Conservation (phyloP, 1,140 invertebrate genomes). For the Calephelis nemesis region DNA sequence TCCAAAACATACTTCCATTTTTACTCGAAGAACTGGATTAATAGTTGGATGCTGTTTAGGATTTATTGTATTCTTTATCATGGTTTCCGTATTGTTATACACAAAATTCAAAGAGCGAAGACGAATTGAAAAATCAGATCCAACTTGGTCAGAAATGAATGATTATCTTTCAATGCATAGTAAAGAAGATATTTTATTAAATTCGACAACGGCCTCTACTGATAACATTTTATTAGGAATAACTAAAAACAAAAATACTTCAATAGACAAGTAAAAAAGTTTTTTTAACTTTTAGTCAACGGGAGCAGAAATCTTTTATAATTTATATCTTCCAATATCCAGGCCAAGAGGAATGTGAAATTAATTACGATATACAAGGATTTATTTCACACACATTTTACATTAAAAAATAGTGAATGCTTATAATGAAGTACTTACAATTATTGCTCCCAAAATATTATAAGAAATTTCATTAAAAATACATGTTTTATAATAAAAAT, state of each 20-base stretch:
- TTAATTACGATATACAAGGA: too few relatives aligned
- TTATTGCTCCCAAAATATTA: too few relatives aligned
- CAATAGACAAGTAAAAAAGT: slow-evolving; percentile 51
- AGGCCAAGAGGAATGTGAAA: too few relatives aligned
- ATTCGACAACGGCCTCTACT: slow-evolving; percentile 67
- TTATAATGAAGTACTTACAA: too few relatives aligned
- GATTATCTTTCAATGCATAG: slow-evolving; percentile 73
- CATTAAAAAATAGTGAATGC: too few relatives aligned
- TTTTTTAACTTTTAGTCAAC: slow-evolving; percentile 24
- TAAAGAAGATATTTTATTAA: slow-evolving; percentile 70
- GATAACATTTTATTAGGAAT: slow-evolving; percentile 74
- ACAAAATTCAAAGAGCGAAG: slow-evolving; percentile 73
- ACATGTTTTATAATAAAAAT: too few relatives aligned
- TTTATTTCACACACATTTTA: too few relatives aligned
- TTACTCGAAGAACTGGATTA: slow-evolving; percentile 66
- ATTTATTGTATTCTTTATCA: slow-evolving; percentile 69
- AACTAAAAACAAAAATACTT: slow-evolving; percentile 61
- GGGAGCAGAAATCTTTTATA: too few relatives aligned
- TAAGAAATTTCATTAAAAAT: too few relatives aligned
- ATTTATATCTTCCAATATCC: too few relatives aligned
- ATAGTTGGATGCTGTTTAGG: slow-evolving; percentile 71
- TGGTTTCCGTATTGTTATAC: slow-evolving; percentile 69
- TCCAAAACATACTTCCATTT: slow-evolving; percentile 54
- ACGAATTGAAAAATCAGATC: slow-evolving; percentile 70
- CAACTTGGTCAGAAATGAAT: slow-evolving; percentile 72